These are phyloP conservation scores for Drosophila jambulina DNA, from an alignment of 1,140 invertebrate species.

Conservation along the genomic window DNA sequence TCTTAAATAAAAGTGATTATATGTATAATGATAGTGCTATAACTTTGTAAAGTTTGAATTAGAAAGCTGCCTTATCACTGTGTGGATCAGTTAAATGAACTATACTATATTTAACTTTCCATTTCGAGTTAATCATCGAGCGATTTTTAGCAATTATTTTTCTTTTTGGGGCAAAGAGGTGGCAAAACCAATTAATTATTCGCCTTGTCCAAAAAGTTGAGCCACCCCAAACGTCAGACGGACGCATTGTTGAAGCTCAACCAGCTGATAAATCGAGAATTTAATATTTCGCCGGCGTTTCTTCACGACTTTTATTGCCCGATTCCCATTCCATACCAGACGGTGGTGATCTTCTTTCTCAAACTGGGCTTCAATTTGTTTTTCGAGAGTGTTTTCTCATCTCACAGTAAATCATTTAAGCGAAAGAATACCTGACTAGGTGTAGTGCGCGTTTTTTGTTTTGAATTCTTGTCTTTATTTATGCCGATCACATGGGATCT, in stretches of 20 bases:
- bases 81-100: too few species aligned
- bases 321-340: slow-evolving; percentile 13
- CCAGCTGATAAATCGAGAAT: slow-evolving; percentile 35
- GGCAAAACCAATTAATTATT: slow-evolving; percentile 34
- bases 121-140: not conserved
- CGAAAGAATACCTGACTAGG: slow-evolving; percentile 26
- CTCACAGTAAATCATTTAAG: slow-evolving; percentile 48
- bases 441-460: slow-evolving; percentile 20
- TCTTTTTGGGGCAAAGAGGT: slow-evolving; percentile 18
- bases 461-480: slow-evolving; percentile 11
- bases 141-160: slow-evolving; percentile 1
- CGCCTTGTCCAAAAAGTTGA: slow-evolving; percentile 12
- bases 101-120: too few species aligned
- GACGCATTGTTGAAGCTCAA: slow-evolving; percentile 26
- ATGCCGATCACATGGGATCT: slow-evolving; percentile 43
- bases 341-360: slow-evolving; percentile 22
- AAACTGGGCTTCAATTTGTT: slow-evolving; percentile 5
- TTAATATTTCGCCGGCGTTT: slow-evolving; percentile 47
- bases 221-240: not conserved
- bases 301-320: slow-evolving; percentile 33
- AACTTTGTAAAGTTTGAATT: too few species aligned
- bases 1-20: not conserved
- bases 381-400: slow-evolving; percentile 44
- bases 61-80: too few species aligned
- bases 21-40: too few species aligned